phyloP scores from a whole-genome alignment of 1,140 invertebrate species.

The Apis laboriosa region DNA sequence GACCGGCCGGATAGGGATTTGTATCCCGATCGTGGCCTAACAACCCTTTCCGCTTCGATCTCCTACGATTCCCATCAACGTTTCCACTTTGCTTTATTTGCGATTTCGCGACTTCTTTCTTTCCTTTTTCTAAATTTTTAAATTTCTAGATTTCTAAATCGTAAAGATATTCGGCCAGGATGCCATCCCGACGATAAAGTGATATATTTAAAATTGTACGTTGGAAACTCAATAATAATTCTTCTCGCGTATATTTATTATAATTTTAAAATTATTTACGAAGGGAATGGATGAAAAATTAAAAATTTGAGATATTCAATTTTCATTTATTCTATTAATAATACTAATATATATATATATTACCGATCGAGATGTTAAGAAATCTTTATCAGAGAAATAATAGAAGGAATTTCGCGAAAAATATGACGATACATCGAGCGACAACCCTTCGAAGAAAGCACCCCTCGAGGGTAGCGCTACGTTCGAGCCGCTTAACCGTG shows the following conservation, averaged over 20 bases:
- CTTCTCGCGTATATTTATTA: too few species aligned
- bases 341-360: too few species aligned
- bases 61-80: conserved; percentile 9
- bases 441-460: not conserved
- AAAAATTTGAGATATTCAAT: too few species aligned
- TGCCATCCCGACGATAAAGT: too few species aligned
- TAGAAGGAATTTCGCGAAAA: not conserved
- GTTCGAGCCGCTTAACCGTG: conserved; percentile 49
- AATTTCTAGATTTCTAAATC: too few species aligned
- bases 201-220: too few species aligned
- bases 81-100: conserved; percentile 43
- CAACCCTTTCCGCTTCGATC: conserved; percentile 52
- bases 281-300: too few species aligned
- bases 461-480: not conserved
- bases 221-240: too few species aligned
- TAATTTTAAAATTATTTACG: too few species aligned
- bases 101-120: conserved; percentile 10
- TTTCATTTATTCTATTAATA: too few species aligned
- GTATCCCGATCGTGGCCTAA: conserved; percentile 35
- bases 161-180: too few species aligned
- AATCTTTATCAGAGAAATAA: not conserved
- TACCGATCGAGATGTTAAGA: not conserved
- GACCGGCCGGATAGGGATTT: conserved; percentile 31
- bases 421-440: not conserved
- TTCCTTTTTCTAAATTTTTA: too few species aligned